Evolutionary conservation across 2,797 vertebrate species (phyloP), one percentile per base, ranked within the genome.

Genomic region (Paguma larvata): DNA sequence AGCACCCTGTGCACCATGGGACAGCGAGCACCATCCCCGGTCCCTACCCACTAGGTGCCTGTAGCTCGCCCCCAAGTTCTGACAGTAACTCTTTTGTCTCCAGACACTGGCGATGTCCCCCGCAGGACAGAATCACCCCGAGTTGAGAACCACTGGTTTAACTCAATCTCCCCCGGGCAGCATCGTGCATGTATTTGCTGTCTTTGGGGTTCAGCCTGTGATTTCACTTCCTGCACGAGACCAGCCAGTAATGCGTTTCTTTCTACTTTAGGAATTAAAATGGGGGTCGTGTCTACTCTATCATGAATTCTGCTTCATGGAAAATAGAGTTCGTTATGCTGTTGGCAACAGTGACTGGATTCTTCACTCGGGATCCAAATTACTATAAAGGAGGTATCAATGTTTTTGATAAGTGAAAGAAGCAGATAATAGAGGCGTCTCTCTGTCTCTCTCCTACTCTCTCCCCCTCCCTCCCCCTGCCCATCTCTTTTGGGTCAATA

Each of bases 291-390:
- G 32, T 75, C 94, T 53, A n/a, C 86, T 94, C 91, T 85, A 79
- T 82, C 78, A 73, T n/a, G 59, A 92, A 65, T 96, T 95, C 32
- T 79, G 32, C 82, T 95, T 97, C 14, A 8, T 79, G 70, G 65
- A 53, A 92, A 78, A 92, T 6, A 73, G n/a, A 59, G 12, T 80
- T 95, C 41, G 73, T 95, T 94, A 63, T 44, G 68, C 89, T 93
- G 32, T 56, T 94, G 85, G 38, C 89, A 97, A 68, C 16, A 65
- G 30, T 65, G 56, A 86, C 72, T 94, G 75, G 65, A 88, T 82
- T 92, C 83, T 95, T 23, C 78, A 85, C 15, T 90, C 53, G 70
- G 5, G 27, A 63, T 94, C 38, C 30, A 92, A 92, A 92, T 86
- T 32, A 91, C 72, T 82, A 53, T 32, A 68, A 94, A 72, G 18